Base-by-base conservation (phyloP, 1,140 invertebrate genomes). In the Hylyphantes graminicola region DNA sequence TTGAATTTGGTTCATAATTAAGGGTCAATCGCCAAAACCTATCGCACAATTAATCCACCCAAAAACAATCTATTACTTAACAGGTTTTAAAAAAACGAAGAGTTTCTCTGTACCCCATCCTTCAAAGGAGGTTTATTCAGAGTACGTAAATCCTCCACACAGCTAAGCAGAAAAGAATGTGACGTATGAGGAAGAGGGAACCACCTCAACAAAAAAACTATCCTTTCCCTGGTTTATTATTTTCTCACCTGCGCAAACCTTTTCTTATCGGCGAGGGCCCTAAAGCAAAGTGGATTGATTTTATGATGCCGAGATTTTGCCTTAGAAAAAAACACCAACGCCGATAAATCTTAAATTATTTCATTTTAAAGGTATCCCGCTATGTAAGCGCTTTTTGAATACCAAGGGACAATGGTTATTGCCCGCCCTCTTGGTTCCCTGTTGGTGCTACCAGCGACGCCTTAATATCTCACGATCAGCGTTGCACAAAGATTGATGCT, bases 401-500 rank as follows among this genome's bases (percentile, higher is more conserved):
- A 73, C 21, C 70, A 73, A 73, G 70, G 70, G 53, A 73, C 70
- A 73, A 73, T 51, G 57, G 70, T 73, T 73, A 73, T 73, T 73
- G 70, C 21, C 10, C 57, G 70, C 70, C 21, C 21, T 10, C 9
- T 59, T 12, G 11, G 57, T 59, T 59, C 57, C 11, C 11, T 59
- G 57, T n/a, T 70, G 13, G 54, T 54, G 51, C 55, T 73, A 73
- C 70, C 17, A 21, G 15, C 13, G 21, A 19, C n/a, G n/a, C 35
- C 57, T 15, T 50, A 73, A 73, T 73, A 54, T 73, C 70, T 73
- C 70, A 21, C 70, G 70, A 50, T 57, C 70, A 19, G 54, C 53
- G 15, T 13, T 17, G n/a, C 57, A 57, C 53, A 55, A 73, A 73
- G 70, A 73, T 73, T 73, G 70, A 73, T 73, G 70, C 12, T 55